phyloP scores from a whole-genome alignment of 1,140 invertebrate species.

The Leptinotarsa undecemlineata region DNA sequence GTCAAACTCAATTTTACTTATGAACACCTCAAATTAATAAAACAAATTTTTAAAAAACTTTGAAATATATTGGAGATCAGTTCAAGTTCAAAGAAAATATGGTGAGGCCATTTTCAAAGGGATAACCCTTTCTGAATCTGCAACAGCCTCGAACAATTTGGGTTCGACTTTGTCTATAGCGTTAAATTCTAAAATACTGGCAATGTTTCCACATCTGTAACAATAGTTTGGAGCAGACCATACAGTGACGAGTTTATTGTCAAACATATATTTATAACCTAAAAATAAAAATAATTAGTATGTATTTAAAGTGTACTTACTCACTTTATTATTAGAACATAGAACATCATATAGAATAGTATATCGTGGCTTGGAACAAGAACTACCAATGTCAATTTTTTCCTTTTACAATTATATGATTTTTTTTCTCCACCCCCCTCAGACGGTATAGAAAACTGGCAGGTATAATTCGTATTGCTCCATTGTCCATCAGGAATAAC shows the following conservation, averaged over 20 bases:
- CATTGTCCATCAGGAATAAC: no score
- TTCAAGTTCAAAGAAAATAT: constrained; percentile 82
- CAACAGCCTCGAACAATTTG: constrained; percentile 93
- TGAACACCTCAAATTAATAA: background rate
- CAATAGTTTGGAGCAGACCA: constrained; percentile 98
- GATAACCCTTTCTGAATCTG: constrained; percentile 89
- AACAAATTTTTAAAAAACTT: constrained; percentile 7
- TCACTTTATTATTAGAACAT: constrained; percentile 31
- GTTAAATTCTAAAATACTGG: constrained; percentile 85
- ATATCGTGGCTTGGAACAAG: no score
- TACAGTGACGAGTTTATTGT: constrained; percentile 91
- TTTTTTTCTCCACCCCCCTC: no score
- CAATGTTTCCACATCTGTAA: constrained; percentile 92
- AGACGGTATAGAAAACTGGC: no score
- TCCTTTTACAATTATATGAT: no score
- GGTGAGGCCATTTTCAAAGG: constrained; percentile 90
- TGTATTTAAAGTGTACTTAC: no score
- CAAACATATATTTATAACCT: constrained; percentile 96
- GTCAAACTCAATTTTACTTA: no score
- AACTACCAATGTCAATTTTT: no score
- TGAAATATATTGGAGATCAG: constrained; percentile 16
- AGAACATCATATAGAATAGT: background rate
- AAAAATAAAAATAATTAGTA: constrained; percentile 46
- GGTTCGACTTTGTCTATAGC: constrained; percentile 76
- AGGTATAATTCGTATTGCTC: no score